A percentile compares a stretch with the other conserved stretches of the same genome.
Evolutionary conservation across 2,888 invertebrate genomes (phyloP).

Genomic region (Sabellastarte sp.): DNA sequence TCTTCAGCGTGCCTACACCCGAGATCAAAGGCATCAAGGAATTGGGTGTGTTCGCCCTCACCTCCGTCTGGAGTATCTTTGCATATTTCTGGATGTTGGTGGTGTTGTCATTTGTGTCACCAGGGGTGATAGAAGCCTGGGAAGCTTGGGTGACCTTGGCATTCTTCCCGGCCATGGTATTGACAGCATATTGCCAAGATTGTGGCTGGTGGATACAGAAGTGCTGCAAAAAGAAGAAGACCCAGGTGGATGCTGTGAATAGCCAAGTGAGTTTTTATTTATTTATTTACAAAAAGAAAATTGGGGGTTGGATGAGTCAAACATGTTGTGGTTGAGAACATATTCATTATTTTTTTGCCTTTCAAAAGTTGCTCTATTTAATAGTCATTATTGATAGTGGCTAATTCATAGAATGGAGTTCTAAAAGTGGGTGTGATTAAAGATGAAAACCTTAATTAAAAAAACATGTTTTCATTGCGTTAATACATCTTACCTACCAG

Average conservation of each 20-base stretch:
- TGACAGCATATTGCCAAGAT: constrained; percentile 49
- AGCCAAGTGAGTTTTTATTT: too few species aligned
- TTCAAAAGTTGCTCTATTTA: too few species aligned
- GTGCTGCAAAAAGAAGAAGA: constrained; percentile 31
- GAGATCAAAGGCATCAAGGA: constrained; percentile 36
- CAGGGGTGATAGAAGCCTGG: constrained; percentile 45
- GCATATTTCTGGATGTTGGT: constrained; percentile 57
- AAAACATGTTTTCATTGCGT: too few species aligned
- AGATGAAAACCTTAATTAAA: too few species aligned
- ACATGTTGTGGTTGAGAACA: too few species aligned
- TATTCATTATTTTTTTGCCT: too few species aligned
- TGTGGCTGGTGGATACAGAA: constrained; percentile 41
- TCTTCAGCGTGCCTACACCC: constrained; percentile 41
- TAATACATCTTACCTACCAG: too few species aligned
- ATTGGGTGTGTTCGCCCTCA: constrained; percentile 50
- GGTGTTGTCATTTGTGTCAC: constrained; percentile 41
- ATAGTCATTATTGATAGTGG: too few species aligned
- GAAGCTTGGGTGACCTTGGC: constrained; percentile 52
- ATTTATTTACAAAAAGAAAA: too few species aligned
- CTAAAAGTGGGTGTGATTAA: too few species aligned
- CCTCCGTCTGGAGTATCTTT: constrained; percentile 50
- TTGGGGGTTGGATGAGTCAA: too few species aligned
- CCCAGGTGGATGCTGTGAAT: constrained; percentile 7
- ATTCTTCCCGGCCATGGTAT: constrained; percentile 50
- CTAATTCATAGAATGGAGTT: too few species aligned